A percentile compares a stretch with the other conserved stretches of the same genome.
Evolutionary conservation across 2,888 invertebrate genomes (phyloP).

Genomic region (Xestia rhomboidea): DNA sequence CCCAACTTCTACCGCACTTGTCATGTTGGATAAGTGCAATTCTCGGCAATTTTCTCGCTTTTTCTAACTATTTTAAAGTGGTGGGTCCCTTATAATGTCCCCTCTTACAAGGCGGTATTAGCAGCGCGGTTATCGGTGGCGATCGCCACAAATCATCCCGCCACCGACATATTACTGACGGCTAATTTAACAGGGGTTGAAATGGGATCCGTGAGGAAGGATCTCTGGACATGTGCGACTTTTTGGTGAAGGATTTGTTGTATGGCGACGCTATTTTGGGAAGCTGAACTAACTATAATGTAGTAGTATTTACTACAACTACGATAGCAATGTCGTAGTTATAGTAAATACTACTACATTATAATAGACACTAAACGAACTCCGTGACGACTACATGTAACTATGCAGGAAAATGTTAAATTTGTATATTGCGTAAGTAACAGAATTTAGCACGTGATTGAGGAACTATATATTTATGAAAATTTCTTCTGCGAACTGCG

Average conservation of each 20-base stretch:
- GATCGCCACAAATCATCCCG: constrained; percentile 79
- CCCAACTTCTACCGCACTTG: background rate
- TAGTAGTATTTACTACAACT: too few species aligned
- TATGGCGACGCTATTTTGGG: background rate
- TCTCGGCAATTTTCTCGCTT: constrained; percentile 13
- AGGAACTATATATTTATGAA: background rate
- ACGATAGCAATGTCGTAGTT: background rate
- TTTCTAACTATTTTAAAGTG: constrained; percentile 38
- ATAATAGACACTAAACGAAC: too few species aligned
- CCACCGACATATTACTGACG: constrained; percentile 74
- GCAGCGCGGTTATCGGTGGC: constrained; percentile 68
- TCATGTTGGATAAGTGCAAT: background rate
- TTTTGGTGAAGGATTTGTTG: background rate
- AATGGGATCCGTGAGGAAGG: constrained; percentile 52
- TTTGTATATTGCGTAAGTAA: background rate
- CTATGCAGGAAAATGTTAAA: background rate
- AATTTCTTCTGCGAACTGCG: background rate
- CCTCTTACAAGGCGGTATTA: constrained; percentile 73
- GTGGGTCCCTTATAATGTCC: constrained; percentile 39
- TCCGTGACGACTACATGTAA: background rate
- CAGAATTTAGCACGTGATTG: background rate
- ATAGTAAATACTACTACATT: too few species aligned
- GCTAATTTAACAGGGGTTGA: constrained; percentile 76
- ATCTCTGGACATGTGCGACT: constrained; percentile 36
- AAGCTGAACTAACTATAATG: too few species aligned